Evolutionary conservation across 2,113 vertebrate genomes (phyloP).

Genomic region (Lontra canadensis): DNA sequence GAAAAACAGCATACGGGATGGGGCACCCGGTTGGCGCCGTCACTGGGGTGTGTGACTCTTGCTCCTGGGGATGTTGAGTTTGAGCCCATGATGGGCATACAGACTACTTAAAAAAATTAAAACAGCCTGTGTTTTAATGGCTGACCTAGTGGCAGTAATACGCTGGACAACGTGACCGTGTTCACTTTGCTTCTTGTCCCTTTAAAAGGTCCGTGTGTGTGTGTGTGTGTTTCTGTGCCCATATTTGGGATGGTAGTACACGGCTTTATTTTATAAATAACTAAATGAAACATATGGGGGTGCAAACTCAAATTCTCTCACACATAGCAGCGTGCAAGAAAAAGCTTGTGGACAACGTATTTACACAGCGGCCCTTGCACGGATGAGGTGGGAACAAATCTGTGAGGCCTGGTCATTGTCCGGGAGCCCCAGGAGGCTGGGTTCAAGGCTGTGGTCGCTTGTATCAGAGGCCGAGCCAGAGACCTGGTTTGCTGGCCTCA

Average conservation of each 20-base stretch:
- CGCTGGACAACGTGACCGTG: not conserved
- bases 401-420: not conserved
- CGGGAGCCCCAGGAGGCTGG: not conserved
- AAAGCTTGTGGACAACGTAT: not conserved
- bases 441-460: not conserved
- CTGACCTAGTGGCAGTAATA: not conserved
- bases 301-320: not conserved
- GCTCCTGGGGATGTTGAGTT: not conserved
- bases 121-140: not conserved
- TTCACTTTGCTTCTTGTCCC: not conserved
- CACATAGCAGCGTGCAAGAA: not conserved
- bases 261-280: not conserved
- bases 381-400: not conserved
- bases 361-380: not conserved
- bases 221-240: not conserved
- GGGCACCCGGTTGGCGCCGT: accelerated
- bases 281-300: not conserved
- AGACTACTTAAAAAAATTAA: not conserved
- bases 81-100: not conserved
- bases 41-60: not conserved
- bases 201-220: not conserved
- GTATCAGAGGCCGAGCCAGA: not conserved
- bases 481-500: not conserved
- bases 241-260: not conserved
- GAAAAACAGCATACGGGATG: not conserved